A percentile compares a stretch with the other conserved stretches of the same genome.
Conservation (phyloP, 2,888 invertebrate species). For the Xestia sexstrigata region DNA sequence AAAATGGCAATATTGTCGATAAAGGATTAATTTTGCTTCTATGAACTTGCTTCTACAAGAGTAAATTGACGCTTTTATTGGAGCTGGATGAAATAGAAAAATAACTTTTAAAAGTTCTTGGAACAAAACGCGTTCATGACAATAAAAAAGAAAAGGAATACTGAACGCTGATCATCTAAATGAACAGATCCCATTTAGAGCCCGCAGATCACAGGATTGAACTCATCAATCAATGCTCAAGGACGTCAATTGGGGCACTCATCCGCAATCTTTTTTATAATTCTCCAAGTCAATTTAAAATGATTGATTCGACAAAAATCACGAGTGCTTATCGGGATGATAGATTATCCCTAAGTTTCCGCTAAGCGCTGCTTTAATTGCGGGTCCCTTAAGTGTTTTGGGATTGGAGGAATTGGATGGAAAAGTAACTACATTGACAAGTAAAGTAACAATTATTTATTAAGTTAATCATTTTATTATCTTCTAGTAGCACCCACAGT, state of each 20-base stretch:
- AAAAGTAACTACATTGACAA: slow-evolving; percentile 31
- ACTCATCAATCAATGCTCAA: slow-evolving; percentile 67
- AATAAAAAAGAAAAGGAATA: slow-evolving; percentile 2
- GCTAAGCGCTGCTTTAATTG: slow-evolving; percentile 60
- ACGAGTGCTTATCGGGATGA: slow-evolving; percentile 63
- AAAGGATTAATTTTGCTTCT: slow-evolving; percentile 21
- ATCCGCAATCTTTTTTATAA: slow-evolving; percentile 71
- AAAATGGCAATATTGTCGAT: slow-evolving; percentile 10
- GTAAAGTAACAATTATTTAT: not conserved
- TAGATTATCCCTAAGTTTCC: slow-evolving; percentile 70
- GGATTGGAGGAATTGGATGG: slow-evolving; percentile 24
- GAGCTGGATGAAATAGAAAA: not conserved
- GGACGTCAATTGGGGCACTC: slow-evolving; percentile 59
- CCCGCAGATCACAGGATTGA: slow-evolving; percentile 57
- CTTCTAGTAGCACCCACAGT: not conserved
- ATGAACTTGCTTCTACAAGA: slow-evolving; percentile 35
- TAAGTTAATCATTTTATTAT: not conserved
- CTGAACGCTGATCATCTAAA: slow-evolving; percentile 30
- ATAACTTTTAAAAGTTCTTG: not conserved
- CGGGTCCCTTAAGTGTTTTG: slow-evolving; percentile 42
- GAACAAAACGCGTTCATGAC: slow-evolving; percentile 5
- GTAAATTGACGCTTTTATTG: slow-evolving; percentile 6
- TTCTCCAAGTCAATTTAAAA: slow-evolving; percentile 77
- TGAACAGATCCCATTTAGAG: slow-evolving; percentile 48
- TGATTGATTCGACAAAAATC: slow-evolving; percentile 78